phyloP scores from a whole-genome alignment of 2,113 vertebrate species.

The Sialia sialis region DNA sequence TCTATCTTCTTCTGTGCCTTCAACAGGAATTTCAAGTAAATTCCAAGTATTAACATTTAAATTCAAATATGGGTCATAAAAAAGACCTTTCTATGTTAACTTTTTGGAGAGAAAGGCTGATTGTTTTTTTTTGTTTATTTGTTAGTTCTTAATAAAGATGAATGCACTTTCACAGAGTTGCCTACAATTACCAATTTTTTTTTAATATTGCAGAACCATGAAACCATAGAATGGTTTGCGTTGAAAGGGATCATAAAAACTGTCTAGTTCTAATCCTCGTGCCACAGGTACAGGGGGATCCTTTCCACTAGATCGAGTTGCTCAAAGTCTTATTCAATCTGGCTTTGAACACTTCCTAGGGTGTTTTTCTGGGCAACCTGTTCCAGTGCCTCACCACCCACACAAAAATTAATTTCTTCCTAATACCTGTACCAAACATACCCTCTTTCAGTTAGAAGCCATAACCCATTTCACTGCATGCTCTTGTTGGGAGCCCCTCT shows the following conservation, averaged over 20 bases:
- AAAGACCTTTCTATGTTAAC: background rate
- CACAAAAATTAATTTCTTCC: background rate
- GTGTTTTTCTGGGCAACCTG: background rate
- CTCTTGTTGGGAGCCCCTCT: background rate
- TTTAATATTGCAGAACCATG: background rate
- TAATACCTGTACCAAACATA: background rate
- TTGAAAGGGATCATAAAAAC: background rate
- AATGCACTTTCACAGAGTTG: background rate
- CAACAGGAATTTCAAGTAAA: background rate
- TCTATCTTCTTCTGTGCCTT: background rate
- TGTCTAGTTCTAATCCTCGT: background rate
- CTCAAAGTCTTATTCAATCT: background rate
- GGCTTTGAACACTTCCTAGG: background rate
- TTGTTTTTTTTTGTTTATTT: accelerated
- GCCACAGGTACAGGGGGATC: background rate
- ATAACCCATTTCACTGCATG: background rate
- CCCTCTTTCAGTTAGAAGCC: background rate
- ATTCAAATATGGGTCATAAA: background rate
- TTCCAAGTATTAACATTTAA: background rate
- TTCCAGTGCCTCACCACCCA: background rate
- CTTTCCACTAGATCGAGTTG: background rate
- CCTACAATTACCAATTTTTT: background rate
- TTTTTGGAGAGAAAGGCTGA: accelerated
- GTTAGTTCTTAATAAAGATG: background rate
- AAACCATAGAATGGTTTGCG: background rate